Evolutionary conservation across 2,113 vertebrate genomes (phyloP), one percentile per base, ranked within the genome.

Genomic region (Cettia cetti): DNA sequence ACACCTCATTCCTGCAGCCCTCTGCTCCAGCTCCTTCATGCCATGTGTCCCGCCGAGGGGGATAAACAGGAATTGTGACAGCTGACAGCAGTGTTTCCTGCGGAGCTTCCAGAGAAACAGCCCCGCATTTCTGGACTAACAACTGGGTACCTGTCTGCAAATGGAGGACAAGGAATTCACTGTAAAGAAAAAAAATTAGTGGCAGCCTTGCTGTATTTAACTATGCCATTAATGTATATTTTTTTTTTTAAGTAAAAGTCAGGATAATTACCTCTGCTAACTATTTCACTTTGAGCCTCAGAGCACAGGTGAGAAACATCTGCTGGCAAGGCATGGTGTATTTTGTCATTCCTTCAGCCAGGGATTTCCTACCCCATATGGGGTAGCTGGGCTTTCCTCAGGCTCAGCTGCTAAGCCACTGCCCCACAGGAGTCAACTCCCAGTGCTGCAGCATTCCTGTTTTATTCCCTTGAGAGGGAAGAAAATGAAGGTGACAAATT

Each of bases 391-490:
- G 64, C 33, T 90, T 86, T 88, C 78, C 76, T 81, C 10, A 2
- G 74, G 84, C 72, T 85, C 75, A 84, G 90, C 71, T 22, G 7
- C 81, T 63, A 56, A 24, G 39, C 53, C 59, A 76, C 57, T 45
- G 44, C 68, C 35, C 70, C 44, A 60, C 91, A 96, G 96, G 92
- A 97, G 97, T 92, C 95, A 94, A 52, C 82, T 91, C 76, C 91
- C 93, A 85, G 89, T 82, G 71, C 82, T 87, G 79, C 26, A 11
- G 77, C 88, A 85, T 98, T 98, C 96, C 97, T 95, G 78, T 86
- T 95, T 96, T 89, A 66, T 33, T 50, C 94, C 94, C 84, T 89
- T 95, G 79, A 95, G 89, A 92, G 84, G 96, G 96, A 97, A 97
- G 95, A 96, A 97, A 97, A 96, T 13, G 7, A 77, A 77, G 63